Evolutionary conservation across 2,113 vertebrate genomes (phyloP).

Genomic region (Eurystomus gularis): DNA sequence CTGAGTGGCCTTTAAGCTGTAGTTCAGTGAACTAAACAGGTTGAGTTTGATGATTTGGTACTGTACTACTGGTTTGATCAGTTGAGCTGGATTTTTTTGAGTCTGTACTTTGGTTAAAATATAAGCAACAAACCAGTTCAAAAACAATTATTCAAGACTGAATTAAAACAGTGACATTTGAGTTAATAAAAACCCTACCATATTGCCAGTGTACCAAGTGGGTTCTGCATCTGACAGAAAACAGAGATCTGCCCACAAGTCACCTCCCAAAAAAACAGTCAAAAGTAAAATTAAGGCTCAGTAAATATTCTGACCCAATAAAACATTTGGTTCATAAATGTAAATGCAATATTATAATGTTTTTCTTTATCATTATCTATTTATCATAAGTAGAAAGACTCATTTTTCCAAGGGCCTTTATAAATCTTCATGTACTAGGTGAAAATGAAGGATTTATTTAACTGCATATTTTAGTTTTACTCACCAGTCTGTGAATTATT

Average conservation of each 20-base stretch:
- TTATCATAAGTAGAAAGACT: conserved; percentile 57
- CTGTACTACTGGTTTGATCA: neutral
- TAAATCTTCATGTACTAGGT: conserved; percentile 63
- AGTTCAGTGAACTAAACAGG: neutral
- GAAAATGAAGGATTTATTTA: conserved; percentile 71
- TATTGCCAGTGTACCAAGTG: neutral
- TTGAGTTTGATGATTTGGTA: neutral
- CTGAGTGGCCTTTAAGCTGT: neutral
- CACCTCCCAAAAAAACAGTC: neutral
- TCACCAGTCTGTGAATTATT: conserved; percentile 69
- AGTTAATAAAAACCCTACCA: neutral
- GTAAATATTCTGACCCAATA: conserved; percentile 20
- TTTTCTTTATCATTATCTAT: conserved; percentile 49
- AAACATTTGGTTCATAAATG: neutral
- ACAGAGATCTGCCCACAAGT: neutral
- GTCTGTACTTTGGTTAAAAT: neutral
- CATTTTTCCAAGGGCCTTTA: conserved; percentile 47
- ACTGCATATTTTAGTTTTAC: conserved; percentile 69
- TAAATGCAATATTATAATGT: conserved; percentile 12
- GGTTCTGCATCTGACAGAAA: neutral
- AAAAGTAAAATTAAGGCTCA: conserved; percentile 13
- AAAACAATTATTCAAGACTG: neutral
- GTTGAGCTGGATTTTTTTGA: neutral
- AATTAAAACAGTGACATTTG: neutral
- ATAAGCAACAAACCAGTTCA: neutral